A percentile compares a stretch with the other conserved stretches of the same genome.
These are phyloP conservation scores for Seira musarum DNA, from an alignment of 2,888 invertebrate species.

Conservation along the genomic window DNA sequence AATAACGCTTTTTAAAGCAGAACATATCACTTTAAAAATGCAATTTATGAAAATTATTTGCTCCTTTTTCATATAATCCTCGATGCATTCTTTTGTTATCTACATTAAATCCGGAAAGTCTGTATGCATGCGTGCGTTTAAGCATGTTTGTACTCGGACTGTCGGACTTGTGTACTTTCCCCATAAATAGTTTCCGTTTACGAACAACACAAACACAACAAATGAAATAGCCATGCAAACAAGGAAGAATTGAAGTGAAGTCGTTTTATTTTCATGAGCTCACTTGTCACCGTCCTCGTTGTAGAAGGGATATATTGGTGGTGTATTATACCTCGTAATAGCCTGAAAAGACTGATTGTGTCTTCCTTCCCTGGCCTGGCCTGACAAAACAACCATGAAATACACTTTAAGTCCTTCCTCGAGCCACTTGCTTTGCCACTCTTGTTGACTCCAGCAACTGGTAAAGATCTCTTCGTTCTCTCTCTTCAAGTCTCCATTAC, in stretches of 20 bases:
- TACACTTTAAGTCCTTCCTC: conserved; percentile 48
- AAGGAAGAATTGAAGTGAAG: background rate
- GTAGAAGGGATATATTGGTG: conserved; percentile 14
- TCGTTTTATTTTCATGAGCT: conserved; percentile 36
- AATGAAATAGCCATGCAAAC: too few relatives aligned
- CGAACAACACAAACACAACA: background rate
- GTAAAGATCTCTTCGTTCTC: conserved; percentile 43
- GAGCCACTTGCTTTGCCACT: conserved; percentile 35
- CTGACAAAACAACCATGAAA: conserved; percentile 41
- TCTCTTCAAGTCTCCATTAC: conserved; percentile 6
- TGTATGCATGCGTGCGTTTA: background rate
- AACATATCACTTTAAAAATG: background rate
- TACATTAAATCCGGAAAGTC: too few relatives aligned
- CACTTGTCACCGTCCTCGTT: conserved; percentile 37
- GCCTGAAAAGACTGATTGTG: conserved; percentile 24
- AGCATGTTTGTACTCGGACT: background rate
- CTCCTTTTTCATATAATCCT: background rate
- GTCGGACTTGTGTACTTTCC: background rate
- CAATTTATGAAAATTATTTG: background rate
- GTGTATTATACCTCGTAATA: conserved; percentile 18
- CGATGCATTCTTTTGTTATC: background rate
- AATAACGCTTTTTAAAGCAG: background rate
- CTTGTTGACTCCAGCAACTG: conserved; percentile 50
- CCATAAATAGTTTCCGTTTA: background rate
- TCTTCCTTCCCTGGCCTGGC: conserved; percentile 25